Percentiles rank a stretch among this genome's conserved stretches.
phyloP scores from a whole-genome alignment of 2,888 invertebrate genomes.

The Lutraria lutraria region DNA sequence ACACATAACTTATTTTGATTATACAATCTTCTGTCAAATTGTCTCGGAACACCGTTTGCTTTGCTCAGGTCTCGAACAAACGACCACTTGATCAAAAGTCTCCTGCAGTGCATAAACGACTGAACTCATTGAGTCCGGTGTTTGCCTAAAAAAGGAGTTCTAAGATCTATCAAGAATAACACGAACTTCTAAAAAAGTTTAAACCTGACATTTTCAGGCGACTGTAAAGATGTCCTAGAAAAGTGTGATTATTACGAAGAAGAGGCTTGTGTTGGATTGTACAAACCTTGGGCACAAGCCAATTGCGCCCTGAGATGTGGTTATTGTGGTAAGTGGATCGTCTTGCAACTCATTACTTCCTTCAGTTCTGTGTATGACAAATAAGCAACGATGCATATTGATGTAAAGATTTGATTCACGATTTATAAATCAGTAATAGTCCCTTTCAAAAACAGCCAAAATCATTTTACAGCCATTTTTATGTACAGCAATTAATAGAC shows the following conservation, averaged over 20 bases:
- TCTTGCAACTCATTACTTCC: not conserved
- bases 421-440: not conserved
- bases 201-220: slow-evolving; percentile 18
- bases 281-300: slow-evolving; percentile 64
- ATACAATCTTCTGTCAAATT: no score
- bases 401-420: not conserved
- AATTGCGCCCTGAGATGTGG: slow-evolving; percentile 66
- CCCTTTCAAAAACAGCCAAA: not conserved
- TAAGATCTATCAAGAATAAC: no score
- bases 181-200: no score
- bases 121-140: no score
- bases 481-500: not conserved
- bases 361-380: not conserved
- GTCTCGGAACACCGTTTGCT: no score
- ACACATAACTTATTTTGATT: no score
- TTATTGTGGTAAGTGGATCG: slow-evolving; percentile 53
- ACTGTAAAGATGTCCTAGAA: slow-evolving; percentile 52
- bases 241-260: slow-evolving; percentile 65
- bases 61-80: no score
- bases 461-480: no score
- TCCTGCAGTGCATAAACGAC: no score
- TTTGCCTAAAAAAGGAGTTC: no score
- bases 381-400: not conserved
- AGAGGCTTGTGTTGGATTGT: slow-evolving; percentile 56
- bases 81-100: no score